Percentiles rank a stretch among this genome's conserved stretches.
Conservation (phyloP, 2,797 vertebrate species). For the Acanthopagrus latus region DNA sequence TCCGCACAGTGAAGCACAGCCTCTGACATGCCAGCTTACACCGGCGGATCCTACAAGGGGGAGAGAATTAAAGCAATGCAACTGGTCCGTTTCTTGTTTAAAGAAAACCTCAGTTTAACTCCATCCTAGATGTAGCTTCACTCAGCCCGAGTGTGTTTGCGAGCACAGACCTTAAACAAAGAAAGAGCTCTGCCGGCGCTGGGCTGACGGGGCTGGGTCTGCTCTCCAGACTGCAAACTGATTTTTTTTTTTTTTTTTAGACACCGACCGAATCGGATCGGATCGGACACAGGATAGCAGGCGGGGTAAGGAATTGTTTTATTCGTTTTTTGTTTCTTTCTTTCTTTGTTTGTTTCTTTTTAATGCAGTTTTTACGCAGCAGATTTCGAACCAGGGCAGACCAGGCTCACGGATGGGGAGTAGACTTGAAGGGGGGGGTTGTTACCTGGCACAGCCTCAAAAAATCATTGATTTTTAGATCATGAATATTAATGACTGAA, state of each 20-base stretch:
- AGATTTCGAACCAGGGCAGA: not conserved
- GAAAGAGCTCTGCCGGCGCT: constrained; percentile 36
- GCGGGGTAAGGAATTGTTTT: constrained; percentile 47
- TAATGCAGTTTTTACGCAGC: not conserved
- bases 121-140: constrained; percentile 1
- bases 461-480: not conserved
- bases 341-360: too few relatives aligned
- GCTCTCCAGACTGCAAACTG: constrained; percentile 18
- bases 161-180: constrained; percentile 43
- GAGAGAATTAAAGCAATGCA: not conserved
- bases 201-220: constrained; percentile 27
- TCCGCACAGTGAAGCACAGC: constrained; percentile 15
- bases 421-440: not conserved
- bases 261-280: constrained; percentile 2
- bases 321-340: not conserved
- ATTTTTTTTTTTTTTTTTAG: constrained; percentile 26
- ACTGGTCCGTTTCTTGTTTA: not conserved
- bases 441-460: not conserved
- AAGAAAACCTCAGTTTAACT: not conserved
- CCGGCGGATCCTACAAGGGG: not conserved
- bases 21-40: constrained; percentile 17
- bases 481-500: not conserved
- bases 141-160: constrained; percentile 18
- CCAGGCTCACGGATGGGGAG: not conserved
- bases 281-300: constrained; percentile 15